These are phyloP conservation scores for Hybognathus amarus DNA, from an alignment of 2,797 vertebrate species.

Conservation along the genomic window DNA sequence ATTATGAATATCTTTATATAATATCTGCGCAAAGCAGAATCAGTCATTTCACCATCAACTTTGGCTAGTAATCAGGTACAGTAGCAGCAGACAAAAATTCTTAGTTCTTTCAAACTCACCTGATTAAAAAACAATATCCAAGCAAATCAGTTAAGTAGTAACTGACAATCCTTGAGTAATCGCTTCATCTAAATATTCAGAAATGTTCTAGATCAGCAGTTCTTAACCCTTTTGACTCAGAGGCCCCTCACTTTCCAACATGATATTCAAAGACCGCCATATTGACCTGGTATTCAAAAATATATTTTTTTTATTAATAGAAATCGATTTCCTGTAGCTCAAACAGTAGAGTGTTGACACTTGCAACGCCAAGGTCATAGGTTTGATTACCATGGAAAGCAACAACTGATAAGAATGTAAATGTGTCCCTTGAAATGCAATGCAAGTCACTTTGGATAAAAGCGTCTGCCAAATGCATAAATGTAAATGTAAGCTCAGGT, in stretches of 20 bases:
- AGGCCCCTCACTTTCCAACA: background rate
- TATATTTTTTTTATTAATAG: background rate
- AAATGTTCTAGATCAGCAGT: background rate
- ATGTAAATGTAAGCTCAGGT: background rate
- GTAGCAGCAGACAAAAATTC: background rate
- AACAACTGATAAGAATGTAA: too few relatives aligned
- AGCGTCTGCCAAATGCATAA: too few relatives aligned
- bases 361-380: too few relatives aligned
- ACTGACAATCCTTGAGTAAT: background rate
- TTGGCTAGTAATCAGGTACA: conserved; percentile 5
- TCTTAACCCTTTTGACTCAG: background rate
- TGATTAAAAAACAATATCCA: background rate
- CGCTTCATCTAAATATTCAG: background rate
- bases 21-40: background rate
- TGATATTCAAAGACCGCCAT: background rate
- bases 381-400: too few relatives aligned
- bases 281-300: background rate
- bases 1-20: conserved; percentile 11
- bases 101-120: background rate
- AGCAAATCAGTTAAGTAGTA: background rate
- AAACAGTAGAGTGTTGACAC: too few relatives aligned
- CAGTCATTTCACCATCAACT: background rate
- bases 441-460: too few relatives aligned
- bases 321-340: background rate
- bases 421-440: too few relatives aligned